These are phyloP conservation scores for Clarias magur DNA, from an alignment of 2,113 vertebrate species.

Conservation along the genomic window DNA sequence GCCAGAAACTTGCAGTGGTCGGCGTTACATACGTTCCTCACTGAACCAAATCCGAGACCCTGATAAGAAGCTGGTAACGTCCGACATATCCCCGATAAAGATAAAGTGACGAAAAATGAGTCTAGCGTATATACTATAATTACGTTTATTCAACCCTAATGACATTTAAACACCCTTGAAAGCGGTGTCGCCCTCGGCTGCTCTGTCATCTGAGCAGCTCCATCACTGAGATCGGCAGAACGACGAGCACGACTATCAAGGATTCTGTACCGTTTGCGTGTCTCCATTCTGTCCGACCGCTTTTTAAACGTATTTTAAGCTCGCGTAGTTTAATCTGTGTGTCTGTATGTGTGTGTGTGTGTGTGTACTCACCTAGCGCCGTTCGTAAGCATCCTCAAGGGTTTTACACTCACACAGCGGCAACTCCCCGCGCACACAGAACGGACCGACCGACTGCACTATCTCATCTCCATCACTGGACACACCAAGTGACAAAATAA, in stretches of 20 bases:
- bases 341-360: neutral
- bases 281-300: neutral
- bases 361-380: constrained; percentile 71
- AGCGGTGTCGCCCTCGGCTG: neutral
- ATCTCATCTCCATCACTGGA: constrained; percentile 65
- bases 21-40: neutral
- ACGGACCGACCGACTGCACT: constrained; percentile 57
- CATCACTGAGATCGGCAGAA: neutral
- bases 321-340: too few relatives aligned
- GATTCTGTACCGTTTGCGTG: neutral
- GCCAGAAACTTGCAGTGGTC: neutral
- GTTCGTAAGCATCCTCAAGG: constrained; percentile 73
- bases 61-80: neutral
- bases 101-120: neutral
- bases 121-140: neutral
- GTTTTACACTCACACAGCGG: constrained; percentile 61
- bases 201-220: neutral
- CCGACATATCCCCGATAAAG: neutral
- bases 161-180: constrained; percentile 40
- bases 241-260: neutral
- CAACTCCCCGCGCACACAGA: constrained; percentile 66
- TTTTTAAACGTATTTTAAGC: neutral
- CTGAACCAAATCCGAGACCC: neutral
- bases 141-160: constrained; percentile 8
- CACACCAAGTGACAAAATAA: neutral